Base-by-base conservation (phyloP, 2,797 vertebrate species). In the Delichon dasypus region DNA sequence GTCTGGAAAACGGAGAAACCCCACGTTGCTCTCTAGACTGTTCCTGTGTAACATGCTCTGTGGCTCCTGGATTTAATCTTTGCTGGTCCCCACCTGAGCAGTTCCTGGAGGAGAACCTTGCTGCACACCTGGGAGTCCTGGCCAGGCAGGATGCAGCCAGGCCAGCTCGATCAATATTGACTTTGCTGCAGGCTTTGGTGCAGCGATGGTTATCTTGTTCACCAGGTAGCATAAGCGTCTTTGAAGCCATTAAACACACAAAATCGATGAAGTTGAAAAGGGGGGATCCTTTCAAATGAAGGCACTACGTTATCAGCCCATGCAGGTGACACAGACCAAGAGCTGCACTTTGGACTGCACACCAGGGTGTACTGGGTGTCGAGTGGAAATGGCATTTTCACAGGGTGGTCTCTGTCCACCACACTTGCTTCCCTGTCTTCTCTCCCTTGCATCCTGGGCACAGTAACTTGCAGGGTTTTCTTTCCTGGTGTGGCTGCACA, bases 131-230 rank as follows among this genome's bases (percentile, higher is more conserved):
- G 50, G 61, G 70, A 92, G 76, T 38, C 74, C 74, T 22, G 10
- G 85, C n/a, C 50, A 60, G 67, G 55, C 89, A 88, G 90, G 73
- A 76, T 89, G 87, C 76, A 90, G 58, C 55, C 68, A 38, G 42
- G 79, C 48, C 61, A 84, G 80, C 79, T 87, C 19, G 6, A 87
- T 95, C 96, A 97, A 94, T 96, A 94, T 93, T 96, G 96, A 97
- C 93, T 90, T 93, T 80, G 65, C 68, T 44, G 47, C 67, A 73
- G 87, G 90, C 87, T 94, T 81, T 89, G 66, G 68, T 32, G 86
- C 66, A 57, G 76, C 1, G 40, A 66, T 82, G 79, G 44, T 89
- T 93, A 93, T 96, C 95, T 88, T 71, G 53, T 48, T 76, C 22
- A 0, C 29, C 23, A 32, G 51, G 62, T 79, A 92, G 85, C 80